Percentiles rank a stretch among this genome's conserved stretches.
Evolutionary conservation across 2,888 invertebrate species (phyloP).

Genomic region (Trachelus tabidus): DNA sequence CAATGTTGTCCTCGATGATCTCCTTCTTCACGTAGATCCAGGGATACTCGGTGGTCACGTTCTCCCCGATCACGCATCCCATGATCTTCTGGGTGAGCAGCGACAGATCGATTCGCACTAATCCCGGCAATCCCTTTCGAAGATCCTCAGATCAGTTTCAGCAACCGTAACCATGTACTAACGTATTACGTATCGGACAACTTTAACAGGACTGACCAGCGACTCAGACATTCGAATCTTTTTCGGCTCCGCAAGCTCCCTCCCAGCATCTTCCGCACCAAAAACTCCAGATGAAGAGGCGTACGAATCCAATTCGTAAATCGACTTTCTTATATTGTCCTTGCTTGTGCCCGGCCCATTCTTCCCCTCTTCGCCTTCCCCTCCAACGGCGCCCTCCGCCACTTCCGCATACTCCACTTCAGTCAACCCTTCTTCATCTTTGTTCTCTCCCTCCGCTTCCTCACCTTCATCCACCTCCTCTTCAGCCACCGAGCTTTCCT

Average conservation of each 20-base stretch:
- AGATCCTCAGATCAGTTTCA: neutral
- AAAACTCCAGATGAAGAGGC: neutral
- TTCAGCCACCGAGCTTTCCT: conserved; percentile 63
- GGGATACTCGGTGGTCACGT: conserved; percentile 79
- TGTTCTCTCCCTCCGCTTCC: conserved; percentile 61
- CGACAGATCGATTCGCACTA: conserved; percentile 68
- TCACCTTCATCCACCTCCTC: conserved; percentile 73
- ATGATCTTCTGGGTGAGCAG: conserved; percentile 73
- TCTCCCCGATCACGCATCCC: conserved; percentile 74
- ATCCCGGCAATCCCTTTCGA: conserved; percentile 67
- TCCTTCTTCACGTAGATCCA: conserved; percentile 77
- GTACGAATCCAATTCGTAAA: conserved; percentile 48
- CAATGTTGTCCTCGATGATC: conserved; percentile 73
- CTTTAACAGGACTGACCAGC: neutral
- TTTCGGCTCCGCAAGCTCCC: neutral
- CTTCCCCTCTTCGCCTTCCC: conserved; percentile 38
- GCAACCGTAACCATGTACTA: neutral
- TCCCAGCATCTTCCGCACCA: neutral
- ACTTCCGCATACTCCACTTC: conserved; percentile 29
- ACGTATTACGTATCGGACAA: neutral
- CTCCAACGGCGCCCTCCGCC: conserved; percentile 59
- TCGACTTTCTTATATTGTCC: conserved; percentile 34
- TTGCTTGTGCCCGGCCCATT: conserved; percentile 31
- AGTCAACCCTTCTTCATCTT: neutral
- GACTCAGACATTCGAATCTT: neutral